Evolutionary conservation across 2,797 vertebrate species (phyloP).

Genomic region (Alfaro cultratus): DNA sequence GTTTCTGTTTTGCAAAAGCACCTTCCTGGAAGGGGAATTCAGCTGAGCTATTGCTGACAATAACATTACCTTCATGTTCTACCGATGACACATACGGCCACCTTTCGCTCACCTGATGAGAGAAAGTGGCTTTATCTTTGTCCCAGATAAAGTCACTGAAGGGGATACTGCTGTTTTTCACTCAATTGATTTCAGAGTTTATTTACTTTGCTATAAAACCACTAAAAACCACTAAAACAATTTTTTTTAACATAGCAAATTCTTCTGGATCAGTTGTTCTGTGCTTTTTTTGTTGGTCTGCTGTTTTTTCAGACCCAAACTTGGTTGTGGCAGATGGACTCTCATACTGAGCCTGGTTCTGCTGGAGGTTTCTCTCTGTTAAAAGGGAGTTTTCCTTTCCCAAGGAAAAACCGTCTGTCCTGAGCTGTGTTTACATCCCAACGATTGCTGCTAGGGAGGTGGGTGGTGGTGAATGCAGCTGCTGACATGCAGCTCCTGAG

Average conservation of each 20-base stretch:
- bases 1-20: not conserved
- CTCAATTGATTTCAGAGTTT: not conserved
- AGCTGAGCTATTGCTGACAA: not conserved
- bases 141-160: not conserved
- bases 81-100: not conserved
- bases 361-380: not conserved
- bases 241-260: not conserved
- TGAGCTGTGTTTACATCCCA: constrained; percentile 67
- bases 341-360: not conserved
- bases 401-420: constrained; percentile 52
- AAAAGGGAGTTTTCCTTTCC: not conserved
- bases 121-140: not conserved
- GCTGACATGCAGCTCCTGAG: constrained; percentile 67
- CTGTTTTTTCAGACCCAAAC: not conserved
- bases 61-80: not conserved
- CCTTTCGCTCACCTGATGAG: not conserved
- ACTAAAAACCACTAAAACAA: too few species aligned
- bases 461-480: constrained; percentile 73
- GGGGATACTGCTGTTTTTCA: not conserved
- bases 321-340: not conserved
- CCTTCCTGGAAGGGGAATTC: not conserved
- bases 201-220: not conserved
- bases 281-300: not conserved
- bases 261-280: not conserved
- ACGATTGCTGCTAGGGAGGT: constrained; percentile 50